Evolutionary conservation across 1,140 invertebrate species (phyloP).

Genomic region (Camponotus floridanus): DNA sequence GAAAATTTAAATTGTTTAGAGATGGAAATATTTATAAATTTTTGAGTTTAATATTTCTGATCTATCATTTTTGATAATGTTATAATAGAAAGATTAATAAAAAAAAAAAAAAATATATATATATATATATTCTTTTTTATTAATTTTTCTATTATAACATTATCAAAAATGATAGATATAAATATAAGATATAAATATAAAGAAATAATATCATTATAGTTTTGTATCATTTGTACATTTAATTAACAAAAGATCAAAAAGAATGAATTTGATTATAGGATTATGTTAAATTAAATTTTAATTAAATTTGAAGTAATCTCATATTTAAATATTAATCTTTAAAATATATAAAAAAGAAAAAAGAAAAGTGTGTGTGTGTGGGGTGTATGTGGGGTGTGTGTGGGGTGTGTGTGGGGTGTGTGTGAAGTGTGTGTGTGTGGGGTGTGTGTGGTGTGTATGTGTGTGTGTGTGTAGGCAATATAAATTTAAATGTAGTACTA

Average conservation of each 20-base stretch:
- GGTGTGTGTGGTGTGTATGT: no score
- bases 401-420: no score
- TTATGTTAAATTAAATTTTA: background rate
- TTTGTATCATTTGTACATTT: background rate
- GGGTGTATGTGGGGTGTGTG: no score
- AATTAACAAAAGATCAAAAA: background rate
- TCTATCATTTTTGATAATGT: background rate
- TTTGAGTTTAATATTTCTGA: background rate
- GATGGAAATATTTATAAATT: background rate
- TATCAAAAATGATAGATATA: no score
- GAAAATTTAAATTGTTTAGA: background rate
- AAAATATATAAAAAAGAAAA: background rate
- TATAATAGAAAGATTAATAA: background rate
- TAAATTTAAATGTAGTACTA: background rate
- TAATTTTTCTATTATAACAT: no score
- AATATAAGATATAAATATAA: background rate
- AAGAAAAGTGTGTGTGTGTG: background rate
- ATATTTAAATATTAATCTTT: constrained; percentile 12
- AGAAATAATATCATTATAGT: background rate
- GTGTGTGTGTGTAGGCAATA: no score
- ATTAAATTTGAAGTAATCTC: background rate
- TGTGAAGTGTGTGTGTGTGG: no score
- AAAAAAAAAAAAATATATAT: no score
- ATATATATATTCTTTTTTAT: no score
- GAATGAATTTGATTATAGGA: background rate